Evolutionary conservation across 2,797 vertebrate species (phyloP).

Genomic region (Eulemur coronatus): DNA sequence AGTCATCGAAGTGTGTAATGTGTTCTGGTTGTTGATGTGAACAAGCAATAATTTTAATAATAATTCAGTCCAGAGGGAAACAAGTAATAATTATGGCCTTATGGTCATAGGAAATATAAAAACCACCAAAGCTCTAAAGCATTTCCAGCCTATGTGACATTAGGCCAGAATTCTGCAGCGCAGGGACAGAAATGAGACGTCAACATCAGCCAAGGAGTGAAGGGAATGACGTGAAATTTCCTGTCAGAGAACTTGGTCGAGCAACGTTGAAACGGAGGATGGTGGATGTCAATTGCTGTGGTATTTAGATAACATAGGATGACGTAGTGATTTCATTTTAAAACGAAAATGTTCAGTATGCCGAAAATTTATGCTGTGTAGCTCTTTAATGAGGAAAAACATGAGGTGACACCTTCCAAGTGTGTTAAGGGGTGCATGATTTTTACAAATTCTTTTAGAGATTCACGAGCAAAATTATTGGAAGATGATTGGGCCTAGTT

Average conservation of each 20-base stretch:
- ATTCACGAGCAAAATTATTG: background rate
- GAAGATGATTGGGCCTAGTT: background rate
- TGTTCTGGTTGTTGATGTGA: background rate
- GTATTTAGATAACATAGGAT: background rate
- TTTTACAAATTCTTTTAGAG: background rate
- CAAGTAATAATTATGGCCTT: background rate
- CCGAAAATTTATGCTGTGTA: background rate
- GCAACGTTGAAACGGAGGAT: background rate
- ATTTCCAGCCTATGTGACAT: background rate
- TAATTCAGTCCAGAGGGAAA: background rate
- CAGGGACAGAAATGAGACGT: rapidly evolving
- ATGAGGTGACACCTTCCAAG: background rate
- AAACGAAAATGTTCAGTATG: background rate
- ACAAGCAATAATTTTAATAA: background rate
- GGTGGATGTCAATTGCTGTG: rapidly evolving
- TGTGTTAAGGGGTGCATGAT: background rate
- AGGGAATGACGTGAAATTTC: background rate
- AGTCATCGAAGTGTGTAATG: rapidly evolving
- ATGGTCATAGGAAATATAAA: background rate
- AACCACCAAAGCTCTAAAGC: background rate
- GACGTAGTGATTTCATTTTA: background rate
- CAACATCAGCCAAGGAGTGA: background rate
- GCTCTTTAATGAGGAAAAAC: background rate
- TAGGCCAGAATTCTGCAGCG: background rate
- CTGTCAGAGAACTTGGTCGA: background rate